These are phyloP conservation scores for Phaenicophaeus curvirostris DNA, from an alignment of 2,797 vertebrate genomes.

Conservation along the genomic window DNA sequence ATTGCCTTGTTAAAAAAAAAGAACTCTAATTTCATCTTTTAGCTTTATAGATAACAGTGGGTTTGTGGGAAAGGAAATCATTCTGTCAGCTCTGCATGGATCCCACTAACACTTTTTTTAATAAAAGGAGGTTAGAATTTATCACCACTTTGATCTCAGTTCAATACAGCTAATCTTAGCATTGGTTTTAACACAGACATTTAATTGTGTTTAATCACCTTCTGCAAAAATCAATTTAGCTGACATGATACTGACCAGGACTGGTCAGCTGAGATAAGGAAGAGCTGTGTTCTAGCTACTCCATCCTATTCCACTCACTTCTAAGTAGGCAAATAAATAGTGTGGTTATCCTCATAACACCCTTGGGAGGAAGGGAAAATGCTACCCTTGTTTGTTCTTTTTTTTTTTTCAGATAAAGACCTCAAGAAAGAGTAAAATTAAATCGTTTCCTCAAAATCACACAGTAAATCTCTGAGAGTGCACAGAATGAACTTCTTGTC, in stretches of 20 bases:
- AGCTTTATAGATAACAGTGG: constrained; percentile 8
- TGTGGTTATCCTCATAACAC: neutral
- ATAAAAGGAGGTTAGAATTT: constrained; percentile 40
- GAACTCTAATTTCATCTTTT: constrained; percentile 17
- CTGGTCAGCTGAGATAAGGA: constrained; percentile 46
- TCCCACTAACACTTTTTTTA: constrained; percentile 23
- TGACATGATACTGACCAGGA: constrained; percentile 44
- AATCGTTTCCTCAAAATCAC: neutral
- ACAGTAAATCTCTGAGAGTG: neutral
- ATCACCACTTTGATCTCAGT: constrained; percentile 42
- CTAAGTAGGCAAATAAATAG: constrained; percentile 25
- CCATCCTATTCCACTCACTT: neutral
- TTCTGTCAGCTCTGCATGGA: constrained; percentile 17
- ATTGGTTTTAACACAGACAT: constrained; percentile 16
- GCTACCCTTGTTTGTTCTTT: neutral
- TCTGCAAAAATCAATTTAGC: constrained; percentile 56
- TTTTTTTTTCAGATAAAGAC: neutral
- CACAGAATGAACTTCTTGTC: neutral
- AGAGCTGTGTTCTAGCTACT: constrained; percentile 4
- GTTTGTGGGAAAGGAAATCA: constrained; percentile 9
- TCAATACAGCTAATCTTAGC: constrained; percentile 29
- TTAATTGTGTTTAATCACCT: constrained; percentile 61
- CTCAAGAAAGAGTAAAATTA: neutral
- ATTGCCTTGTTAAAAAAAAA: neutral
- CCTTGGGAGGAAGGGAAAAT: neutral